phyloP scores from a whole-genome alignment of 2,888 invertebrate species.

The Neria commutata region DNA sequence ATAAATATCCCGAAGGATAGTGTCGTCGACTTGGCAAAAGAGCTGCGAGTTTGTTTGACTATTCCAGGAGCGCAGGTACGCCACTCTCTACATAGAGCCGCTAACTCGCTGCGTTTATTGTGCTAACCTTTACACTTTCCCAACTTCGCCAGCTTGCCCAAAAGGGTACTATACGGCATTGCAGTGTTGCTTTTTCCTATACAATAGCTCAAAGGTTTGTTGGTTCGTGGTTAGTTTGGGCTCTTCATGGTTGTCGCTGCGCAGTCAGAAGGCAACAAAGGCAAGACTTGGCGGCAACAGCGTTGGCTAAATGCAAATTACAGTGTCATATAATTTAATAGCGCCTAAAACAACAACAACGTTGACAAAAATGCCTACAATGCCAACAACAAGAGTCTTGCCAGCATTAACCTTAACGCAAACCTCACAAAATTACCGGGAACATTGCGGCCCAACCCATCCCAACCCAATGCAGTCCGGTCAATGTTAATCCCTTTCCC shows the following conservation, averaged over 20 bases:
- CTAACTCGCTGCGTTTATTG: too few relatives aligned
- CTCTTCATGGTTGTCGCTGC: too few relatives aligned
- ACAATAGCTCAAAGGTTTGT: too few relatives aligned
- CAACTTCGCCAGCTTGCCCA: not conserved
- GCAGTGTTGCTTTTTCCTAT: too few relatives aligned
- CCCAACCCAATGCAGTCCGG: not conserved
- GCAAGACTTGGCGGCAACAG: not conserved
- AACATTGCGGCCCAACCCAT: too few relatives aligned
- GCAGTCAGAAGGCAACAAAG: too few relatives aligned
- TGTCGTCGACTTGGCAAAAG: not conserved
- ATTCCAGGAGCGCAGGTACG: too few relatives aligned
- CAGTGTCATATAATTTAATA: constrained; percentile 55
- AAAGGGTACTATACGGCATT: not conserved
- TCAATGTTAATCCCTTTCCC: constrained; percentile 52
- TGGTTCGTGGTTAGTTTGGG: too few relatives aligned
- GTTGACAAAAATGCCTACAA: constrained; percentile 2
- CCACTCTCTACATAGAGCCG: not conserved
- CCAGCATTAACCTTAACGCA: too few relatives aligned
- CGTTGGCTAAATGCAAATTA: constrained; percentile 47
- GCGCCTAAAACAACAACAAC: constrained; percentile 40
- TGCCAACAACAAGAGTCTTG: not conserved
- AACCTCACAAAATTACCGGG: constrained; percentile 19
- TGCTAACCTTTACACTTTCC: not conserved
- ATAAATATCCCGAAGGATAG: not conserved
- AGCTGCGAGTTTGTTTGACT: too few relatives aligned